A percentile compares a stretch with the other conserved stretches of the same genome.
Evolutionary conservation across 2,888 invertebrate genomes (phyloP).

Genomic region (Melangyna quadrimaculata): DNA sequence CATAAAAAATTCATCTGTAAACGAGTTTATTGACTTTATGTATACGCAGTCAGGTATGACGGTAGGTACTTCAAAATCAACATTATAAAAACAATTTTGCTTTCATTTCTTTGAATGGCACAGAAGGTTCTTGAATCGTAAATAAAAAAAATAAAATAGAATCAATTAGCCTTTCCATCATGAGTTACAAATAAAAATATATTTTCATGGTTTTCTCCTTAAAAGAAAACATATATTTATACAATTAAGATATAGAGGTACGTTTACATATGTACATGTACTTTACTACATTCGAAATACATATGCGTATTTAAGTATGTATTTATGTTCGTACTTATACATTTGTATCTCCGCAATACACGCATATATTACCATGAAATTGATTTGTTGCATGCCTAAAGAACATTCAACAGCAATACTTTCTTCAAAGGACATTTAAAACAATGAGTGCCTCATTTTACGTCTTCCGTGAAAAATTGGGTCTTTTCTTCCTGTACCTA

Average conservation of each 20-base stretch:
- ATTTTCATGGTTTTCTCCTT: background rate
- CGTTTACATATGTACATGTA: background rate
- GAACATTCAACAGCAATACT: constrained; percentile 7
- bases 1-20: constrained; percentile 8
- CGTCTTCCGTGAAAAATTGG: background rate
- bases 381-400: constrained; percentile 51
- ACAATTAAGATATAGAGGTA: background rate
- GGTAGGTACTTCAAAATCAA: constrained; percentile 18
- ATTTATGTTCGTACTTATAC: background rate
- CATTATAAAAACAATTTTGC: background rate
- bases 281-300: background rate
- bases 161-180: constrained; percentile 40
- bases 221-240: background rate
- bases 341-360: background rate
- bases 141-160: constrained; percentile 13
- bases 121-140: background rate
- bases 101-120: background rate
- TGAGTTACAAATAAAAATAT: constrained; percentile 4
- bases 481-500: background rate
- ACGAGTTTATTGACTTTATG: constrained; percentile 3
- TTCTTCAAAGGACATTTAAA: constrained; percentile 8
- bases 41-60: background rate
- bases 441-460: constrained; percentile 13
- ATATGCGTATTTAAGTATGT: background rate
- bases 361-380: constrained; percentile 25